Evolutionary conservation across 2,113 vertebrate species (phyloP), one percentile per base, ranked within the genome.

Genomic region (Pagrus major): DNA sequence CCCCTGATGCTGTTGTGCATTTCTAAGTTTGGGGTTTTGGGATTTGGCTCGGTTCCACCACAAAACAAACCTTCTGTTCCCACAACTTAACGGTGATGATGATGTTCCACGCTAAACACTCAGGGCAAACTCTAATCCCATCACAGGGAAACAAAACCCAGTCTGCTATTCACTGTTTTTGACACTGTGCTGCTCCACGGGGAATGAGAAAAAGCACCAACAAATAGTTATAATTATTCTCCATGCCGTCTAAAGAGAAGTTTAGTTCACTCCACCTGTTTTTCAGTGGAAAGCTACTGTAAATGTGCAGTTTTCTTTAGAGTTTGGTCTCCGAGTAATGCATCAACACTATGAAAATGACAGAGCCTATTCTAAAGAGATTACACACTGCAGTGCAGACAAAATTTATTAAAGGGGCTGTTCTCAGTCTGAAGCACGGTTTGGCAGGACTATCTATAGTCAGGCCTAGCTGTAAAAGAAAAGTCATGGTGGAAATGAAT

Each of bases 91-190:
- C 77, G 64, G 37, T 33, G 81, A 81, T 85, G 73, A 81, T 81
- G 59, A 85, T 82, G 61, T 47, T 76, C 49, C 20, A 80, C 16
- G 4, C 78, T 66, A 60, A 83, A 73, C 55, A 65, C 61, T 71
- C 12, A 27, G 31, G 56, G 65, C 61, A 60, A 51, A 72, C 63
- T 78, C 33, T 85, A 88, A 88, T 86, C 81, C 76, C 69, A 81
- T 90, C 88, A 83, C 59, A 51, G 68, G 35, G 60, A 76, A 25
- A 71, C 66, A 64, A 81, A 79, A 81, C 71, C 68, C 60, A 31
- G 52, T 58, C 54, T 27, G n/a, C 20, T 59, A 59, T 59, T 73
- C 51, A 65, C 49, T 27, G 68, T 64, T 46, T 75, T 52, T 35
- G 58, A 33, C 63, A 42, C 66, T 76, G 54, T 23, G 46, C 47